Conservation (phyloP, 2,888 invertebrate genomes). For the Orthonychiurus folsomi region DNA sequence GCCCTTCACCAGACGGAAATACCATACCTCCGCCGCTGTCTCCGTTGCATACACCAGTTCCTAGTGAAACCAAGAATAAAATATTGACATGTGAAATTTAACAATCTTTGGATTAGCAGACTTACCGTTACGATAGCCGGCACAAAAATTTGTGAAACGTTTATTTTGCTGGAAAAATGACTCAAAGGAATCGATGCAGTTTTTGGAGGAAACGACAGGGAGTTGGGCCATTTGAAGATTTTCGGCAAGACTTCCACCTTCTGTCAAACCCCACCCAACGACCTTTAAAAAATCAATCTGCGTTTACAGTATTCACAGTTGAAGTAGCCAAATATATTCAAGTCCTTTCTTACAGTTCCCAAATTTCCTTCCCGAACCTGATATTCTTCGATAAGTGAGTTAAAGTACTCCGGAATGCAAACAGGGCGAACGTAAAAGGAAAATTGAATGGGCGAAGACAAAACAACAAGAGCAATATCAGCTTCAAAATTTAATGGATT, state of each 20-base stretch:
- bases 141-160: slow-evolving; percentile 27
- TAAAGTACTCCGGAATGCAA: slow-evolving; percentile 45
- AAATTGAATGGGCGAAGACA: slow-evolving; percentile 49
- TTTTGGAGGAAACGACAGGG: slow-evolving; percentile 20
- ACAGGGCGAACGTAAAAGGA: slow-evolving; percentile 52
- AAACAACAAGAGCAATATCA: slow-evolving; percentile 51
- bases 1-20: slow-evolving; percentile 20
- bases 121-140: slow-evolving; percentile 25
- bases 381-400: slow-evolving; percentile 27
- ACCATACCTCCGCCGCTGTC: slow-evolving; percentile 24
- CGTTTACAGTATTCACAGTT: neutral
- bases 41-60: slow-evolving; percentile 23
- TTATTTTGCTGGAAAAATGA: slow-evolving; percentile 21
- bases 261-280: slow-evolving; percentile 21
- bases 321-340: neutral
- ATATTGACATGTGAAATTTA: too few relatives aligned
- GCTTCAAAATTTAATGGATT: slow-evolving; percentile 35
- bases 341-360: slow-evolving; percentile 25
- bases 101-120: neutral
- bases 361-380: slow-evolving; percentile 26
- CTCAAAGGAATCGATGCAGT: slow-evolving; percentile 23
- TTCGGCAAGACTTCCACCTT: slow-evolving; percentile 15
- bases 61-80: too few relatives aligned
- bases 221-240: slow-evolving; percentile 16
- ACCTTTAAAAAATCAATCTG: too few relatives aligned